A percentile compares a stretch with the other conserved stretches of the same genome.
Conservation (phyloP, 2,113 vertebrate species). For the Acanthochromis polyacanthus region DNA sequence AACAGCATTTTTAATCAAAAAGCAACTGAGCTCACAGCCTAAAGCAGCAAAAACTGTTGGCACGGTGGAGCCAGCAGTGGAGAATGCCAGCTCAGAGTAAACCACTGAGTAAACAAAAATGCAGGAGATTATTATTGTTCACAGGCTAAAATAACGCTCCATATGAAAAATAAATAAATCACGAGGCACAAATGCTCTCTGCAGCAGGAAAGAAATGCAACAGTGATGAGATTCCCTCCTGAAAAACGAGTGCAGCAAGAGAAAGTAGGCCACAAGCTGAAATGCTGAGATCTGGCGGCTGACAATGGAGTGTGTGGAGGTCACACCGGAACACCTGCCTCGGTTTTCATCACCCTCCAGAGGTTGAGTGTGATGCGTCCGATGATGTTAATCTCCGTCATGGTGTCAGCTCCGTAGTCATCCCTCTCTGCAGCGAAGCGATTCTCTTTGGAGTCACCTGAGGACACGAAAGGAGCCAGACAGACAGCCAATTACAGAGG, state of each 20-base stretch:
- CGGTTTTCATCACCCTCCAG: conserved; percentile 98
- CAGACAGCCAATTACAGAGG: conserved; percentile 35
- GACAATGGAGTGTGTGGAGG: conserved; percentile 3
- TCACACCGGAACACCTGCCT: conserved; percentile 83
- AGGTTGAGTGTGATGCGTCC: conserved; percentile 94
- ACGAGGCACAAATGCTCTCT: neutral
- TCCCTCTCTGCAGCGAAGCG: conserved; percentile 92
- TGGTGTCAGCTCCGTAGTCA: conserved; percentile 94
- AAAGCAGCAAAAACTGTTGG: neutral
- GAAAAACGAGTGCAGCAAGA: neutral
- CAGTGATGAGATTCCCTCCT: neutral
- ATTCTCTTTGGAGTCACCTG: conserved; percentile 94
- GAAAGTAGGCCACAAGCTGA: conserved; percentile 22
- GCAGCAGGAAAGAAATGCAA: neutral
- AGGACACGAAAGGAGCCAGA: conserved; percentile 54
- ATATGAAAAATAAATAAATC: neutral
- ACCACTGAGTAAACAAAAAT: too few species aligned
- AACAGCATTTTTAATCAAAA: neutral
- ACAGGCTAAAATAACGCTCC: too few species aligned
- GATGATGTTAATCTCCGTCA: conserved; percentile 95
- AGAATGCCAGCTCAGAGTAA: too few species aligned
- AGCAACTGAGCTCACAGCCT: neutral
- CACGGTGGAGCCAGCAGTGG: too few species aligned
- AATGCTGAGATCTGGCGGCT: neutral
- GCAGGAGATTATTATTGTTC: too few species aligned